Conservation (phyloP, 2,113 vertebrate genomes). For the Trematocara unimaculatum region DNA sequence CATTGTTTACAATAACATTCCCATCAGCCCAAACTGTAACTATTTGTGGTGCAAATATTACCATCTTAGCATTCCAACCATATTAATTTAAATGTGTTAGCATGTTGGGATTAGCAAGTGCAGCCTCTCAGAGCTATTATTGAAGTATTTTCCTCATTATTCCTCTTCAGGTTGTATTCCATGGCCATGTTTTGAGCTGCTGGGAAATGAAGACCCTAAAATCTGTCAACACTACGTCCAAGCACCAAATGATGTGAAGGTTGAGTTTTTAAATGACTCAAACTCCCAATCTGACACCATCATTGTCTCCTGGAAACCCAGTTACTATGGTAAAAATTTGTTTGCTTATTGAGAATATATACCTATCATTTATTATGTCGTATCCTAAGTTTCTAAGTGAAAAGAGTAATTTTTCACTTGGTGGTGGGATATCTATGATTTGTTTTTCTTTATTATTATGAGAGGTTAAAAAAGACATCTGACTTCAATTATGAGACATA, state of each 20-base stretch:
- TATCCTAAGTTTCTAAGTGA: neutral
- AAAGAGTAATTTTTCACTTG: neutral
- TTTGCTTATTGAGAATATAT: neutral
- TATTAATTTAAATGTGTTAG: neutral
- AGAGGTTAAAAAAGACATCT: neutral
- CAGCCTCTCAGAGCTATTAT: neutral
- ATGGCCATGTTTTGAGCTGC: slow-evolving; percentile 64
- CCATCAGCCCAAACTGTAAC: neutral
- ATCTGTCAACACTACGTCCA: slow-evolving; percentile 71
- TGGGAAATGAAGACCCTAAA: slow-evolving; percentile 49
- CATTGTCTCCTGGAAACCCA: slow-evolving; percentile 73
- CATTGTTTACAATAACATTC: neutral
- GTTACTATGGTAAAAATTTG: slow-evolving; percentile 58
- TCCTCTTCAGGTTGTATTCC: slow-evolving; percentile 67
- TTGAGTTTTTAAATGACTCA: slow-evolving; percentile 46
- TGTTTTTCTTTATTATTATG: neutral
- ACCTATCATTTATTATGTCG: neutral
- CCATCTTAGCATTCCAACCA: neutral
- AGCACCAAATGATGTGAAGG: slow-evolving; percentile 57
- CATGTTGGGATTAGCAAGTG: neutral
- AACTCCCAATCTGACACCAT: slow-evolving; percentile 53
- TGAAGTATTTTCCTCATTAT: neutral
- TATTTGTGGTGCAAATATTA: neutral
- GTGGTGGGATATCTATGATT: neutral
- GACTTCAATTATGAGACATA: neutral